Percentiles rank a stretch among this genome's conserved stretches.
Evolutionary conservation across 2,797 vertebrate genomes (phyloP).

Genomic region (Spea hammondii): DNA sequence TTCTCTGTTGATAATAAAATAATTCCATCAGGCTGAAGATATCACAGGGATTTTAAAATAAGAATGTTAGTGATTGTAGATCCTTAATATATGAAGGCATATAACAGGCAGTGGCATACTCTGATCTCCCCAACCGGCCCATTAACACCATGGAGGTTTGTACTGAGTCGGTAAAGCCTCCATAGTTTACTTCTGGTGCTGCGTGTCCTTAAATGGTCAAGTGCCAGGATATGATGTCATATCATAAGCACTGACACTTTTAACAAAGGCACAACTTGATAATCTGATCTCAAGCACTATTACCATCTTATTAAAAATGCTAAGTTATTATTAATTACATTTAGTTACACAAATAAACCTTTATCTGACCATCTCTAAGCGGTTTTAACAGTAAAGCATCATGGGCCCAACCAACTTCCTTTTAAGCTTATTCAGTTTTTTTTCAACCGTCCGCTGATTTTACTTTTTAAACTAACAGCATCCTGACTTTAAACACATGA

Average conservation of each 20-base stretch:
- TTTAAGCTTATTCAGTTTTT: slow-evolving; percentile 21
- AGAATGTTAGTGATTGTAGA: too few relatives aligned
- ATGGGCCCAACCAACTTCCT: slow-evolving; percentile 8
- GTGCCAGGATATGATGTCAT: too few relatives aligned
- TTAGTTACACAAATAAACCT: slow-evolving; percentile 46
- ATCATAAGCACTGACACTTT: slow-evolving; percentile 19
- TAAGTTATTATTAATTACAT: slow-evolving; percentile 55
- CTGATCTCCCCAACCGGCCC: too few relatives aligned
- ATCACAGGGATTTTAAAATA: too few relatives aligned
- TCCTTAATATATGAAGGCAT: too few relatives aligned
- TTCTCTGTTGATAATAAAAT: too few relatives aligned
- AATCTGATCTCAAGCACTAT: slow-evolving; percentile 34
- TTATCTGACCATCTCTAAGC: slow-evolving; percentile 13
- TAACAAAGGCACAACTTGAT: slow-evolving; percentile 50
- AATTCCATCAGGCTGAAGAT: too few relatives aligned
- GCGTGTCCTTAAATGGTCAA: too few relatives aligned
- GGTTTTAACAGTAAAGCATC: slow-evolving; percentile 35
- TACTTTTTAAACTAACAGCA: slow-evolving; percentile 34
- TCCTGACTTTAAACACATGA: slow-evolving; percentile 22
- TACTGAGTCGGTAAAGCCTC: too few relatives aligned
- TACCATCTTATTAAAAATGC: slow-evolving; percentile 50
- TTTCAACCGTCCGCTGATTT: background rate
- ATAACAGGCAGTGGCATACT: too few relatives aligned
- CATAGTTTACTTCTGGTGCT: too few relatives aligned
- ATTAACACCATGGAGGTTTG: too few relatives aligned